Percentiles rank a stretch among this genome's conserved stretches.
These are phyloP conservation scores for Podarcis muralis DNA, from an alignment of 2,113 vertebrate genomes.

Conservation along the genomic window DNA sequence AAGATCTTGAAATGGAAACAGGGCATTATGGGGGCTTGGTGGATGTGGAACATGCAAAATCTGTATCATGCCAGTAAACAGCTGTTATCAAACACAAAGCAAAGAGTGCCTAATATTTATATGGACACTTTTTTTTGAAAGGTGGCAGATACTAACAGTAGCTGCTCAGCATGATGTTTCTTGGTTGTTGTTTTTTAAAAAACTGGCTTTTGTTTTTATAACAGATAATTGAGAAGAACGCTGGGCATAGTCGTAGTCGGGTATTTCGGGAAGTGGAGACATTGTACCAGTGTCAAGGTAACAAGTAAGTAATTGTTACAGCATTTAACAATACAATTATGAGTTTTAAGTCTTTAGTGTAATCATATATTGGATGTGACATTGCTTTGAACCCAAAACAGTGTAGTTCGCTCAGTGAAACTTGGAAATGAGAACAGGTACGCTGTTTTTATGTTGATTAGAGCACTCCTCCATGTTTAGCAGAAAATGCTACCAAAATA, in stretches of 20 bases:
- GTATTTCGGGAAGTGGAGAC: conserved; percentile 97
- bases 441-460: background rate
- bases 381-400: no score
- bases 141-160: background rate
- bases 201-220: conserved; percentile 40
- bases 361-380: no score
- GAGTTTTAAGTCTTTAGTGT: background rate
- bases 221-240: conserved; percentile 94
- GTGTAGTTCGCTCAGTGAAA: background rate
- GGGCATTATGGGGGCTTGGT: background rate
- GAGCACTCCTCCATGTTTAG: background rate
- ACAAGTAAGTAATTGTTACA: conserved; percentile 80
- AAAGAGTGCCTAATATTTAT: background rate
- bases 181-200: conserved; percentile 9
- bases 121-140: no score
- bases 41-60: background rate
- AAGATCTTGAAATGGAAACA: no score
- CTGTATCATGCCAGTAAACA: background rate
- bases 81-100: background rate
- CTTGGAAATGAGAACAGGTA: background rate
- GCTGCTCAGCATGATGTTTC: background rate
- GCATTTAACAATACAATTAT: background rate
- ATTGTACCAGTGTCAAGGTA: conserved; percentile 96
- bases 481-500: background rate
- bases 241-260: conserved; percentile 90